phyloP scores from a whole-genome alignment of 2,888 invertebrate genomes.

The Ophion ellenae region DNA sequence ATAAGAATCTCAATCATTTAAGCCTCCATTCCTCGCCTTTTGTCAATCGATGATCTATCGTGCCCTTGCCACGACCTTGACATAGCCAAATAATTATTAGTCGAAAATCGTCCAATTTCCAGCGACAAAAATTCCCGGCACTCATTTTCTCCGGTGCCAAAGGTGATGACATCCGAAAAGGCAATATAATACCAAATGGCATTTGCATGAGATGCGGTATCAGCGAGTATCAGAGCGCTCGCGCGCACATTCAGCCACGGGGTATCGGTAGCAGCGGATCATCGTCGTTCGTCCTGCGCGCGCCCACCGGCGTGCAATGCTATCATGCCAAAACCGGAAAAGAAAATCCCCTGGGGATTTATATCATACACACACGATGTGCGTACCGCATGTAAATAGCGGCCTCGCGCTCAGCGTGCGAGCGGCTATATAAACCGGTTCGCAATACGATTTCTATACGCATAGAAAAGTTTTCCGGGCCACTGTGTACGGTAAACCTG shows the following conservation, averaged over 20 bases:
- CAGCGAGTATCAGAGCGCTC: not conserved
- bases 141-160: too few species aligned
- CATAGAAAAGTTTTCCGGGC: conserved; percentile 20
- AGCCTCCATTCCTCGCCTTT: too few species aligned
- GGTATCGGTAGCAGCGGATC: conserved; percentile 48
- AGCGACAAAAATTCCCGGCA: too few species aligned
- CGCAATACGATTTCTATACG: conserved; percentile 27
- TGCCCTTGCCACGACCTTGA: too few species aligned
- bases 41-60: too few species aligned
- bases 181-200: conserved; percentile 23
- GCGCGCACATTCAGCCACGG: conserved; percentile 19
- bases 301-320: conserved; percentile 43
- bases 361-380: conserved; percentile 41
- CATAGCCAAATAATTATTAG: too few species aligned
- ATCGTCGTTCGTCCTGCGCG: conserved; percentile 61
- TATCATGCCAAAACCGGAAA: conserved; percentile 71
- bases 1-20: too few species aligned
- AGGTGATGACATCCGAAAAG: conserved; percentile 11
- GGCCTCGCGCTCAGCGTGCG: conserved; percentile 69
- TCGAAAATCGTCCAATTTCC: too few species aligned
- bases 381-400: conserved; percentile 60
- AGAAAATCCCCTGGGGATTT: conserved; percentile 70
- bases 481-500: conserved; percentile 13
- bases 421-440: conserved; percentile 59
- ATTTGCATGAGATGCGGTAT: conserved; percentile 35